A percentile compares a stretch with the other conserved stretches of the same genome.
phyloP scores from a whole-genome alignment of 2,113 vertebrate species.

The Sprattus sprattus region DNA sequence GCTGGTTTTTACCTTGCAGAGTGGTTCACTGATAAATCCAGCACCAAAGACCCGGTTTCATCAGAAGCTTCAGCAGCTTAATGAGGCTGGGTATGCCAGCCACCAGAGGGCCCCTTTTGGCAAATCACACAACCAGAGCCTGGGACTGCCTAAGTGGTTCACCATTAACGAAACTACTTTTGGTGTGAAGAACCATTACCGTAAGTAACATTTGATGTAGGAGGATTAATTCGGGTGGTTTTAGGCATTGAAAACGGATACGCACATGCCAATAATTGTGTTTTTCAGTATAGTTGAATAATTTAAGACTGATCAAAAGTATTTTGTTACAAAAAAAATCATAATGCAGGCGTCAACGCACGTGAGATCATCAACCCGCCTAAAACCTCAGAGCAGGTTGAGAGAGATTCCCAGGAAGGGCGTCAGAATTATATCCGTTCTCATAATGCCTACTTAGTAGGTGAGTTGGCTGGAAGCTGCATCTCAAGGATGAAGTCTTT shows the following conservation, averaged over 20 bases:
- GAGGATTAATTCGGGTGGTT: not conserved
- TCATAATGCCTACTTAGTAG: conserved; percentile 76
- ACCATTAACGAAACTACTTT: conserved; percentile 69
- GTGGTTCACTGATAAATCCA: conserved; percentile 70
- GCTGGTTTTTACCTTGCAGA: conserved; percentile 57
- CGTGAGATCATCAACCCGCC: conserved; percentile 76
- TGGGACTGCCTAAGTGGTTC: conserved; percentile 69
- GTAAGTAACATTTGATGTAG: not conserved
- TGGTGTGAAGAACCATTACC: conserved; percentile 63
- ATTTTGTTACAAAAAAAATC: not conserved
- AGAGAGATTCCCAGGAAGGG: conserved; percentile 69
- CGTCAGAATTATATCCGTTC: conserved; percentile 73
- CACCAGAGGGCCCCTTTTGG: conserved; percentile 69
- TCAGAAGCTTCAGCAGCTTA: conserved; percentile 72
- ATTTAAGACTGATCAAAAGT: not conserved
- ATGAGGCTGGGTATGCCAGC: conserved; percentile 72
- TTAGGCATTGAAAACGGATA: not conserved
- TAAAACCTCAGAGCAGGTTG: conserved; percentile 72
- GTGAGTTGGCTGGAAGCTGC: conserved; percentile 60
- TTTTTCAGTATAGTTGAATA: not conserved
- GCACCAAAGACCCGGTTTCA: conserved; percentile 74
- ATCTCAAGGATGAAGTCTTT: not conserved
- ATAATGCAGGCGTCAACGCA: conserved; percentile 49
- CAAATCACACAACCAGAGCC: conserved; percentile 65
- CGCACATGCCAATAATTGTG: not conserved